Evolutionary conservation across 2,113 vertebrate species (phyloP), one percentile per base, ranked within the genome.

Genomic region (Seriola quinqueradiata): DNA sequence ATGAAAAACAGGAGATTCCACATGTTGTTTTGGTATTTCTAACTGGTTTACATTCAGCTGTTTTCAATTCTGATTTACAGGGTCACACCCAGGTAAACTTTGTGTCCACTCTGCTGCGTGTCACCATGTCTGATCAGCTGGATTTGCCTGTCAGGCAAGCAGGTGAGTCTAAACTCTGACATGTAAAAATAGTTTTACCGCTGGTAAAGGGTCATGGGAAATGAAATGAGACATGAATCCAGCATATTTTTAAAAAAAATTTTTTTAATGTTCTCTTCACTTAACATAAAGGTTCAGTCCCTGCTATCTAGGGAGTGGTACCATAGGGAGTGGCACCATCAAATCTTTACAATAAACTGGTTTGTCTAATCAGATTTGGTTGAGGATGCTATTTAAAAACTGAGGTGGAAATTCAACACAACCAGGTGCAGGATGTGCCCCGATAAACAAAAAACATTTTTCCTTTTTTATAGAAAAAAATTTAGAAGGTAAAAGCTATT

Each of bases 71-170:
- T 92, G 2, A 82, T 90, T 94, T 83, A 40, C 92, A 99, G 98
- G 96, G 96, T 93, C 97, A 99, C 91, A 94, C 97, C 75, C 97
- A 97, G 89, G 95, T 97, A 91, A 99, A 97, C 95, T 99, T 99
- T 94, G 96, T 98, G 92, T 98, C 98, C 83, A 97, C 97, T 71
- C 93, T 99, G 92, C 97, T 99, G 91, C 97, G 97, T 87, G 96
- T 99, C 89, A 99, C 98, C 90, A 99, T 99, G 98, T 97, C 98
- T 3, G 97, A 99, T 79, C 97, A 99, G 90, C 94, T 99, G 96
- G 98, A 99, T 95, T 95, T 99, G 94, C 97, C 97, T 83, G 97
- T 99, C 87, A 97, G 98, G 88, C 98, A 99, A 95, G 98, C 98
- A 97, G 98, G 98, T 97, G 71, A 94, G 93, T 64, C n/a, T 13